Base-by-base conservation (phyloP, 2,113 vertebrate genomes). In the Nothoprocta pentlandii region DNA sequence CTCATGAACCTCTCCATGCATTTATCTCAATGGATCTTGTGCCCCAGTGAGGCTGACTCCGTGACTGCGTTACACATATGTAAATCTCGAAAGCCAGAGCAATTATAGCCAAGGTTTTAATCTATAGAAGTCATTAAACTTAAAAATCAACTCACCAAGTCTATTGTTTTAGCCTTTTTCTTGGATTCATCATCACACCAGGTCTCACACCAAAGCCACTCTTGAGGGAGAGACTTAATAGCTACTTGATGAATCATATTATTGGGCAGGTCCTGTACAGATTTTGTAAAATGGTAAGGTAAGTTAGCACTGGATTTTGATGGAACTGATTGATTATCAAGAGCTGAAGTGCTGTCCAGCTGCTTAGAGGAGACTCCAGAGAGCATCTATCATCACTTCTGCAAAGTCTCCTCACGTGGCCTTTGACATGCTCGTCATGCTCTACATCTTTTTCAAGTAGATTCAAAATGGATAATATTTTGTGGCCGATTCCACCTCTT, bases 121-220 rank as follows among this genome's bases (percentile, higher is more conserved):
- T 59, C 46, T 36, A 4, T 3, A 63, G 8, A 85, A 74, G 3
- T 49, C 19, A 49, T n/a, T 71, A 16, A 46, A 80, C 23, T 77
- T 56, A 44, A 32, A 39, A 28, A 79, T 51, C 49, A 59, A 87
- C 92, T 92, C 95, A 99, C 99, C 98, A 99, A 96, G 93, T 99
- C 99, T 61, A 99, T 99, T 7, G 99, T 99, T 97, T 99, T 99
- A 67, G 99, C 99, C 49, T 97, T 98, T 47, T 96, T 89, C 95
- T 99, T 99, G 77, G 99, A 99, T 46, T 97, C 90, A n/a, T 99
- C 98, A 30, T 99, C 98, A 66, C 99, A 99, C 99, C 99, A 99
- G 22, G 99, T 99, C 96, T 99, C 99, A 93, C 99, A 99, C 99
- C 99, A 99, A 51, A 99, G 97, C 99, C 99, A 99, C 80, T 99